These are phyloP conservation scores for Pseudococcus jackbeardsleyi DNA, from an alignment of 2,888 invertebrate genomes.

Conservation along the genomic window DNA sequence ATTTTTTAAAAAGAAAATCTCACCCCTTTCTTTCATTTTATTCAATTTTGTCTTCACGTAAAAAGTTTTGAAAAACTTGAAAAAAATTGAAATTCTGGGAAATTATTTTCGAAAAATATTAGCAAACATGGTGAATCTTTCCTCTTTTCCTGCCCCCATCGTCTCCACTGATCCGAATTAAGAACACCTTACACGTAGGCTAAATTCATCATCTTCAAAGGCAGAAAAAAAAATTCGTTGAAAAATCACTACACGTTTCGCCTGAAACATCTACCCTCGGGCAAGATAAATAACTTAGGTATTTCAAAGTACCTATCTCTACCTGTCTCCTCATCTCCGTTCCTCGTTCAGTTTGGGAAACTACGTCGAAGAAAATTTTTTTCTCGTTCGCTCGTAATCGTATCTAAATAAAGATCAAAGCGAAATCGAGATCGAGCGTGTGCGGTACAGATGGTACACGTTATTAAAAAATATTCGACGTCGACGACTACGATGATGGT, in stretches of 20 bases:
- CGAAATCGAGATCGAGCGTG: background rate
- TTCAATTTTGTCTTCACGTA: too few relatives aligned
- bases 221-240: background rate
- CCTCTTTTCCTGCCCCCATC: background rate
- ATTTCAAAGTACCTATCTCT: background rate
- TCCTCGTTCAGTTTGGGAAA: too few relatives aligned
- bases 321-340: background rate
- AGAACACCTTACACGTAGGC: background rate
- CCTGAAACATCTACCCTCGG: too few relatives aligned
- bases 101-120: too few relatives aligned
- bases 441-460: background rate
- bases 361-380: too few relatives aligned
- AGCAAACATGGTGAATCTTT: too few relatives aligned
- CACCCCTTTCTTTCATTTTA: too few relatives aligned
- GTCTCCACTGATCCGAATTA: background rate
- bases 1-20: too few relatives aligned
- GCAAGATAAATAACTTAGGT: too few relatives aligned
- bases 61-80: too few relatives aligned
- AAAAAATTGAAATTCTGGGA: too few relatives aligned
- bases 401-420: constrained; percentile 16
- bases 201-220: background rate
- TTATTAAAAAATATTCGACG: constrained; percentile 57
- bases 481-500: too few relatives aligned
- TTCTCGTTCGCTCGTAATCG: background rate
- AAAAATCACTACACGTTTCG: constrained; percentile 27